Evolutionary conservation across 2,113 vertebrate genomes (phyloP), one percentile per base, ranked within the genome.

Genomic region (Cromileptes altivelis): DNA sequence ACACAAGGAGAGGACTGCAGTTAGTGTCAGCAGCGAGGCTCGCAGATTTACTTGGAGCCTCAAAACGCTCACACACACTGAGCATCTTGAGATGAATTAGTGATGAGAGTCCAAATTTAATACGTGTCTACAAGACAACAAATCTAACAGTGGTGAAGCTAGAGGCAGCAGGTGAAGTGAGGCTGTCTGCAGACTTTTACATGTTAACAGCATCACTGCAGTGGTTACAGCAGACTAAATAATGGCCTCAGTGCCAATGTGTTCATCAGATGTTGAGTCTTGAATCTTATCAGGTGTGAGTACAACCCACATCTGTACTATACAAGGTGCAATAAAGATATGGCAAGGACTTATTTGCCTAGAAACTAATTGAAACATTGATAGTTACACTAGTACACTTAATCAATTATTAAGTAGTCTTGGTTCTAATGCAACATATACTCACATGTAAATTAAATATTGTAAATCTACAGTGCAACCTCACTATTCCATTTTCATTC

Each of bases 261-360:
- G 40, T 56, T 37, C 19, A 21, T 63, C 61, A 67, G 78, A 62
- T 61, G 78, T 57, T 85, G 3, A 67, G 12, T 37, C 6, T 21
- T 50, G 3, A 61, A 60, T 74, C 60, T 83, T 62, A 73, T 85
- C 73, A 68, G 50, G 0, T 37, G 17, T 27, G 58, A 57, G 10
- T 27, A 27, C 4, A 8, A 23, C 15, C 70, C 61, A 55, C 69
- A 72, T 45, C n/a, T 40, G 65, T 40, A 11, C 64, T 63, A 50
- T 57, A 27, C 61, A 73, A 61, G 71, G 45, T 25, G n/a, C 49
- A 42, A 23, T 70, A 49, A 77, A 81, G 45, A 60, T 52, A 49
- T 53, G 33, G 19, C 6, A 23, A 21, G 1, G 18, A 55, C 21
- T 25, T 53, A 23, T 56, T n/a, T 56, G 33, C 12, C 4, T 21